Evolutionary conservation across 2,888 invertebrate species (phyloP).

Genomic region (Ramazzottius varieornatus): DNA sequence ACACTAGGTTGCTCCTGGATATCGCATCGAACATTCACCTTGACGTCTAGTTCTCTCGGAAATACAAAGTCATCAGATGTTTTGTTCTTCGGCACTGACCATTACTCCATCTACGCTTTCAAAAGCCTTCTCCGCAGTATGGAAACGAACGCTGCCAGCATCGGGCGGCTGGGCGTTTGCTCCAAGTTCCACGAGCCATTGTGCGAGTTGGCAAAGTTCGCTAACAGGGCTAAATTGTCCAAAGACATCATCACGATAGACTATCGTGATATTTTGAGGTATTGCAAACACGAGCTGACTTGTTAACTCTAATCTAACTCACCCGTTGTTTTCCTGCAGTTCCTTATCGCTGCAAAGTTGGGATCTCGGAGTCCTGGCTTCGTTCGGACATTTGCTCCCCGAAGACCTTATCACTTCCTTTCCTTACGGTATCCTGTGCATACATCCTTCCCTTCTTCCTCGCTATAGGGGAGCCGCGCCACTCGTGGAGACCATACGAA

Average conservation of each 20-base stretch:
- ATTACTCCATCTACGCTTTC: not conserved
- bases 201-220: not conserved
- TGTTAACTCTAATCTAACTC: too few species aligned
- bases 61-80: too few species aligned
- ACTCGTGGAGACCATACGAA: slow-evolving; percentile 52
- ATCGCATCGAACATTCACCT: too few species aligned
- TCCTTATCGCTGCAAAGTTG: slow-evolving; percentile 25
- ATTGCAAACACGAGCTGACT: too few species aligned
- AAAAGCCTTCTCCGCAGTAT: not conserved
- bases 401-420: slow-evolving; percentile 43
- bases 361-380: slow-evolving; percentile 66
- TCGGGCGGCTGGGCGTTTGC: not conserved
- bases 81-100: not conserved
- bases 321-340: not conserved
- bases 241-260: too few species aligned
- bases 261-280: too few species aligned
- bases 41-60: too few species aligned
- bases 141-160: not conserved
- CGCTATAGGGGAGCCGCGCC: slow-evolving; percentile 81
- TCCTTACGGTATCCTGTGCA: slow-evolving; percentile 64
- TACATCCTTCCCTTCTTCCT: slow-evolving; percentile 71
- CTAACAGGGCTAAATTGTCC: too few species aligned
- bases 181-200: not conserved
- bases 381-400: slow-evolving; percentile 74
- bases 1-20: too few species aligned